Base-by-base conservation (phyloP, 2,888 invertebrate genomes). In the Agelastica alni region DNA sequence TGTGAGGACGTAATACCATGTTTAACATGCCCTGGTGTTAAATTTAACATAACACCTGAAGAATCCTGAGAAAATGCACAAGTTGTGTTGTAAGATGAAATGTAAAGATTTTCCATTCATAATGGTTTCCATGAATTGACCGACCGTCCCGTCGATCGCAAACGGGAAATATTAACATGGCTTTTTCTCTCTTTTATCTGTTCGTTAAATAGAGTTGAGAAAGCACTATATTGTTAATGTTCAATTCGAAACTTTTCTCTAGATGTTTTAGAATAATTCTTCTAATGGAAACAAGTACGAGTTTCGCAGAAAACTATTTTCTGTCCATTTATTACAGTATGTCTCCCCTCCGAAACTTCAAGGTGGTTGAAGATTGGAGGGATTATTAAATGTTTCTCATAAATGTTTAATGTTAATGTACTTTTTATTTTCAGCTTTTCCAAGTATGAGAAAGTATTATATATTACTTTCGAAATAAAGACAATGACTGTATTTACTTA, bases 151-250 rank as follows among this genome's bases (percentile, higher is more conserved):
- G n/a, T n/a, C n/a, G n/a, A n/a, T n/a, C n/a, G n/a, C n/a, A n/a
- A n/a, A n/a, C n/a, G n/a, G n/a, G n/a, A n/a, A n/a, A n/a, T n/a
- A n/a, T 36, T 16, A 32, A 18, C 14, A 26, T 48, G n/a, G 41
- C 41, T 49, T 49, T 30, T 41, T 49, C 48, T 49, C 48, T 49
- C 48, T 49, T 49, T 49, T 49, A 49, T 32, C 48, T 41, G 48
- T 41, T 41, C 18, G 41, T 22, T 41, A 41, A 49, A 49, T 20
- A 49, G 48, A 49, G 48, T 49, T 49, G 48, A 49, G 39, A 31
- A 49, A 41, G 48, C 41, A 32, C 36, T 9, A 36, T 12, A 9
- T 31, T 39, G 20, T 16, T 43, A 17, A 31, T 42, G 20, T 32
- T 34, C 32, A 26, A 7, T 7, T 26, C 6, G 26, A 9, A 26